phyloP scores from a whole-genome alignment of 2,797 vertebrate genomes.

The Odontamblyopus rebecca region DNA sequence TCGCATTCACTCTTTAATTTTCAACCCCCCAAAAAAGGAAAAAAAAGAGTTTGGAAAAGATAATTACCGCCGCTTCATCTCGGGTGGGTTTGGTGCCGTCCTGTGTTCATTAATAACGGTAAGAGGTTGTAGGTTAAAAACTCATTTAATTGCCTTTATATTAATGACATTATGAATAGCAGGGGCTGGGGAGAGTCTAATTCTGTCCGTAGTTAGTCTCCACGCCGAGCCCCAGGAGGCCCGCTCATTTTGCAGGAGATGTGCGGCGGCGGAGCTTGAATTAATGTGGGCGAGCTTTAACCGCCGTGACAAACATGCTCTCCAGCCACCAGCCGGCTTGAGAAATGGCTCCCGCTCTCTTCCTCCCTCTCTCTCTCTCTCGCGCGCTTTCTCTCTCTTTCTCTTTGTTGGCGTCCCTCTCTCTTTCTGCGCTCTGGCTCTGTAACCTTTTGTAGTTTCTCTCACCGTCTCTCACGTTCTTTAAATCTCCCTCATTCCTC shows the following conservation, averaged over 20 bases:
- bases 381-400: not conserved
- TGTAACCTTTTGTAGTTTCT: no score
- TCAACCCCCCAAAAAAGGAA: slow-evolving; percentile 54
- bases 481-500: no score
- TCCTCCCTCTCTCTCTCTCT: not conserved
- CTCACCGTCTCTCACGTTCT: not conserved
- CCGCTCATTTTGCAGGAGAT: slow-evolving; percentile 95
- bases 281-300: slow-evolving; percentile 94
- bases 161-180: slow-evolving; percentile 99
- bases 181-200: slow-evolving; percentile 88
- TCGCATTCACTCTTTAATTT: slow-evolving; percentile 89
- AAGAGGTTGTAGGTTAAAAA: slow-evolving; percentile 99
- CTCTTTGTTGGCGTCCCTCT: no score
- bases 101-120: slow-evolving; percentile 98
- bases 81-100: slow-evolving; percentile 81
- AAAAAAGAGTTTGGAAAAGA: slow-evolving; percentile 85
- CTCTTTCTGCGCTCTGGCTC: no score
- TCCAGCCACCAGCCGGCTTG: slow-evolving; percentile 92
- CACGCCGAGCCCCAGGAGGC: slow-evolving; percentile 88
- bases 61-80: slow-evolving; percentile 95
- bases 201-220: slow-evolving; percentile 94
- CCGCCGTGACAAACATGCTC: slow-evolving; percentile 87
- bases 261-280: slow-evolving; percentile 86
- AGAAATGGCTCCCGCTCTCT: slow-evolving; percentile 80
- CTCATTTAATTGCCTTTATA: slow-evolving; percentile 99